Evolutionary conservation across 92 coral and sea anemone genomes (phyloP).

Genomic region (Isaurus tuberculatus): DNA sequence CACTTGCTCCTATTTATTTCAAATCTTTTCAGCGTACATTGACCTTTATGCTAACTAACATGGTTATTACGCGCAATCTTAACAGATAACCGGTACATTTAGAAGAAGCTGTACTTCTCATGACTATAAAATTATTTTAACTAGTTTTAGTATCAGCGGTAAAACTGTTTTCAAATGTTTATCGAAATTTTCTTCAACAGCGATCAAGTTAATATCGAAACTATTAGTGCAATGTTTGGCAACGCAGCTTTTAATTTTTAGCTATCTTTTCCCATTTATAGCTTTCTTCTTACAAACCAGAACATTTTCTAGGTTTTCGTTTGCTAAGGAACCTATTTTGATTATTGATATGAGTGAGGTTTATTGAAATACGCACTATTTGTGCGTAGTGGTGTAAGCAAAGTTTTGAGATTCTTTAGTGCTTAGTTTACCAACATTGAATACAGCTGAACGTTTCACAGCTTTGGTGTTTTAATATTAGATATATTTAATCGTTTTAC

Average conservation of each 20-base stretch:
- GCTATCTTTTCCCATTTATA: no score
- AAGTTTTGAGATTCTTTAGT: no score
- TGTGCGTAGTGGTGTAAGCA: no score
- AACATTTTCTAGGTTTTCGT: no score
- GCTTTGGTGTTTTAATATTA: no score
- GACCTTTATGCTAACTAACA: not conserved
- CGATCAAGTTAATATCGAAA: not conserved
- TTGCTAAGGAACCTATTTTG: not conserved
- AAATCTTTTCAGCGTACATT: not conserved
- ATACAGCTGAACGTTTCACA: no score
- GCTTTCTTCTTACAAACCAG: constrained; percentile 7
- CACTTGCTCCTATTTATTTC: not conserved
- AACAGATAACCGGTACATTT: not conserved
- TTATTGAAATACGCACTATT: no score
- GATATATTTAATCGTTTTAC: no score
- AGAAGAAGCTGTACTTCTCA: not conserved
- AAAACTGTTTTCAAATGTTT: constrained; percentile 4
- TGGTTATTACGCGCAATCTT: not conserved
- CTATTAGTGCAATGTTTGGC: not conserved
- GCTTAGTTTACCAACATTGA: no score
- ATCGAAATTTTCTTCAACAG: not conserved
- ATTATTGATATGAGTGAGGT: not conserved
- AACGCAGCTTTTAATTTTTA: not conserved
- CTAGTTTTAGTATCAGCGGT: not conserved
- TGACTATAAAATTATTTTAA: not conserved